Evolutionary conservation across 2,888 invertebrate species (phyloP), one percentile per base, ranked within the genome.

Genomic region (Beris chalybata): DNA sequence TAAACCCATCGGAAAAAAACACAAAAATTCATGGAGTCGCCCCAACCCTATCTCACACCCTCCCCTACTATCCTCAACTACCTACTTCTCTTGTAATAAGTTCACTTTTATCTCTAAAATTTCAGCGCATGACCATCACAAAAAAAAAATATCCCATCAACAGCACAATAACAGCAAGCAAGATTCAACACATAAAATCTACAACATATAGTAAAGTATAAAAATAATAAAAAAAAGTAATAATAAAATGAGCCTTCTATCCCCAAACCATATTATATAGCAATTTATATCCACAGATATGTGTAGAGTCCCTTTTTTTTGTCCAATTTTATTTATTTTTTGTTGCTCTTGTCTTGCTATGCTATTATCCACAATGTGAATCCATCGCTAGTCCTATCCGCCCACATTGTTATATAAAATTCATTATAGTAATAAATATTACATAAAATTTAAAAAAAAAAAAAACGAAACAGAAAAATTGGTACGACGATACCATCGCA

Each of bases 351-450:
- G 61, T 50, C 15, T 50, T 61, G 15, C 38, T 50, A 61, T 32
- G 61, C 61, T 22, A 61, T 61, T 52, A 61, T 50, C 61, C 61
- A 38, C 61, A 61, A 52, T 38, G 61, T 50, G 43, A 65, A 67
- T 65, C 67, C 65, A 58, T 54, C 59, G 67, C 58, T 68, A 68
- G 66, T 63, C 68, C 68, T 66, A 56, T 64, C 55, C 65, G 65
- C 68, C 68, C 66, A 68, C 64, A 63, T 65, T 68, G 65, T 69
- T 69, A 69, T 66, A 69, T 69, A 69, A 69, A 69, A 69, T 69
- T 69, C 68, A 69, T 69, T 69, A 69, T 69, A 69, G 68, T 69
- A 69, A 69, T 69, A 69, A 69, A 69, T 69, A 66, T 66, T 66
- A 66, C 68, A 69, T 66, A 69, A 69, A 66, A 58, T 68, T 68